Percentiles rank a stretch among this genome's conserved stretches.
Evolutionary conservation across 2,888 invertebrate species (phyloP).

Genomic region (Drosophila mettleri): DNA sequence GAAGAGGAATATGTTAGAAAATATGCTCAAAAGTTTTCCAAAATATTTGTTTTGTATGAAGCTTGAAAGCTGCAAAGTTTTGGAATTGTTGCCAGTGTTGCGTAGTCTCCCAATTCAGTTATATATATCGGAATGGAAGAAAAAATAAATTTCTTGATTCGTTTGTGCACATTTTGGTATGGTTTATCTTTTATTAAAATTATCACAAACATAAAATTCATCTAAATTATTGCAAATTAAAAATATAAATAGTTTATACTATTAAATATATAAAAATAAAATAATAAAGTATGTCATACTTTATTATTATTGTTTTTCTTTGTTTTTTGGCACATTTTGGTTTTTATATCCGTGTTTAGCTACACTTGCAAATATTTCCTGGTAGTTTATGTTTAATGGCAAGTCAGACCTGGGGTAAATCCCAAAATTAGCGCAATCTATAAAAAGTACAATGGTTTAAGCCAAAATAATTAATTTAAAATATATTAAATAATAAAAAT

Average conservation of each 20-base stretch:
- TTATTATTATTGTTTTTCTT: constrained; percentile 14
- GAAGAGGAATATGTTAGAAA: constrained; percentile 28
- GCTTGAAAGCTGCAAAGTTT: constrained; percentile 55
- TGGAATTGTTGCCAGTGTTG: constrained; percentile 46
- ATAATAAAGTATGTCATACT: constrained; percentile 31
- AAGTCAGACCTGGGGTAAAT: constrained; percentile 20
- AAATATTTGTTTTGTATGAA: constrained; percentile 38
- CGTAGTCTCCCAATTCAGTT: constrained; percentile 9
- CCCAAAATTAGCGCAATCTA: constrained; percentile 22
- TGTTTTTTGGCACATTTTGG: constrained; percentile 65
- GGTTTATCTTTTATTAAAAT: constrained; percentile 61
- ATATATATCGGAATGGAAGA: not conserved
- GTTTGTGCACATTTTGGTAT: constrained; percentile 27
- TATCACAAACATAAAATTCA: constrained; percentile 73
- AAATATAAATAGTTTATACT: constrained; percentile 59
- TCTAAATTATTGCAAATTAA: constrained; percentile 59
- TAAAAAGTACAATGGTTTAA: constrained; percentile 7
- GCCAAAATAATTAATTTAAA: too few relatives aligned
- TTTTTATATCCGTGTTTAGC: constrained; percentile 22
- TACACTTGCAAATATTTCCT: constrained; percentile 35
- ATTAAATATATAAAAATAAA: constrained; percentile 45
- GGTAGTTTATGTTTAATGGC: constrained; percentile 24
- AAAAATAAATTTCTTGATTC: not conserved
- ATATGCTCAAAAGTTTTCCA: constrained; percentile 67
- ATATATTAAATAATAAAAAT: too few relatives aligned